Base-by-base conservation (phyloP, 2,888 invertebrate species). In the Cantharis rufa region DNA sequence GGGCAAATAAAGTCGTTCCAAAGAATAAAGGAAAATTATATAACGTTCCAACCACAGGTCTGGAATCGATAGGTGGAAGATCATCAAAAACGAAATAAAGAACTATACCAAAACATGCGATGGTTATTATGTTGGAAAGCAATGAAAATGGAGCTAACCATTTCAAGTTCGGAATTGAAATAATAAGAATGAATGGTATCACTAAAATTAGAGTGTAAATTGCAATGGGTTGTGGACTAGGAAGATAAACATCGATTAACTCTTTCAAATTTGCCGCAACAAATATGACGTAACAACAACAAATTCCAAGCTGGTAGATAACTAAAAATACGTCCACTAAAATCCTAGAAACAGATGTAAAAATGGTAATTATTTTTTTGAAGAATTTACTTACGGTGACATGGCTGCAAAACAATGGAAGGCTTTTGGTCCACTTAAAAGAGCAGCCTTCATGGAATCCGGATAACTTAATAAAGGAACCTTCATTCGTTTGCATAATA, bases 211-310 rank as follows among this genome's bases (percentile, higher is more conserved):
- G 77, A 77, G 87, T 87, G 81, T 87, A 88, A 13, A 81, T 71
- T 70, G 82, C 78, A 10, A 84, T 64, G n/a, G 80, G 77, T 27
- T 82, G 75, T 9, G 82, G 64, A 5, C 80, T 82, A 15, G 80
- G 71, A 5, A 83, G 82, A 78, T 86, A 86, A 73, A 83, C 80
- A 76, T 87, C 86, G 7, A 82, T 83, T 2, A 88, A 87, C 18
- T 84, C 84, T 81, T 88, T 85, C 2, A 87, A 71, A 78, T 88
- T 88, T 10, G 84, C 84, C 3, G 86, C 88, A 1, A 88, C 87
- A 87, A 98, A 99, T 0, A 98, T 95, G 18, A 97, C 94, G 88
- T 99, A 99, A 2, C 98, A 98, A 87, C 98, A 98, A 87, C 98
- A 98, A 71, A 97, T 96, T 69, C 99, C 99, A 83, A 98, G 90